Base-by-base conservation (phyloP, 2,113 vertebrate species). In the Silurus asotus region DNA sequence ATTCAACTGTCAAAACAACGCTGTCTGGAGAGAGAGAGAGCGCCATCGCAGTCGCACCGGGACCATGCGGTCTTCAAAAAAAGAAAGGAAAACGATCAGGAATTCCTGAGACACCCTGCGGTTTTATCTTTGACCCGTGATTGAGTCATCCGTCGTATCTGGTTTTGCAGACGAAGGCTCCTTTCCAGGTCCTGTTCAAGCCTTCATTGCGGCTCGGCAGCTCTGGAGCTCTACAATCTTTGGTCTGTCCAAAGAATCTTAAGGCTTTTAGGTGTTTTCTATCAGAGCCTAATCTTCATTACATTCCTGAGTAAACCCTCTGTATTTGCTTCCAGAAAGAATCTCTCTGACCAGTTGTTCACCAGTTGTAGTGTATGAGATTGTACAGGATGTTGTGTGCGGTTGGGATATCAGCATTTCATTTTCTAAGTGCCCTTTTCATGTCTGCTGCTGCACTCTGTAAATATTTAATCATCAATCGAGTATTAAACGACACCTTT, bases 121-220 rank as follows among this genome's bases (percentile, higher is more conserved):
- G 80, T 76, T 86, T 56, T 61, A 75, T 89, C 84, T 20, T 51
- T 88, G 85, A 87, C 87, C 88, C 58, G 17, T 77, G 90, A 69
- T 87, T 92, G 89, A 92, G 90, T 92, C 86, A 87, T 88, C 87
- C 91, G 90, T 85, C 83, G 88, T 53, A 56, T 84, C 45, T 82
- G 15, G 0, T 85, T 45, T 81, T 74, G 5, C 89, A 91, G 89
- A 88, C 84, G 76, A 88, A 70, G 83, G 84, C 85, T 79, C 64
- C 56, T 84, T 86, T 88, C 76, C 83, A 84, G 56, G 45, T 83
- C 55, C 28, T 7, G 14, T 83, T 19, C 8, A 28, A 72, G 58
- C 90, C 86, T 76, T 90, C 83, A 37, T 37, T 37, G 1, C 37
- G 2, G 37, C 2, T 37, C 37, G 2, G 37, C 37, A 37, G 37